These are phyloP conservation scores for Drosophila parvula DNA, from an alignment of 1,140 invertebrate species.

Conservation along the genomic window DNA sequence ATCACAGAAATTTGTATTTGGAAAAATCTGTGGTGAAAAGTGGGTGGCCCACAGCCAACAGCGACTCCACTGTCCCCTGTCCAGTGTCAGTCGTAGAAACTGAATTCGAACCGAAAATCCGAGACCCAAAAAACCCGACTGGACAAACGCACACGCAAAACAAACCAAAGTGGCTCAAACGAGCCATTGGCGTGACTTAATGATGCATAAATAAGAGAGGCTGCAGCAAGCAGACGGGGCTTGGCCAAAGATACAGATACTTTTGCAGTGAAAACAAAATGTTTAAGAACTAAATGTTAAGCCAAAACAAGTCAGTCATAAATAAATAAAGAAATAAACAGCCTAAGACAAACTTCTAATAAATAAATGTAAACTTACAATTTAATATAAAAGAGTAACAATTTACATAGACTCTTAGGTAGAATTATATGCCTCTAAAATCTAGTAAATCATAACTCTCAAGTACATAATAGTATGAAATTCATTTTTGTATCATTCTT, in stretches of 20 bases:
- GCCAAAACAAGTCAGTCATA: background rate
- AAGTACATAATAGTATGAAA: too few relatives aligned
- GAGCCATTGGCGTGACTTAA: conserved; percentile 80
- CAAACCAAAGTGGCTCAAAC: conserved; percentile 57
- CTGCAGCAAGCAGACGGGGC: conserved; percentile 23
- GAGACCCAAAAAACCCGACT: conserved; percentile 10
- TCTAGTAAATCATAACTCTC: too few relatives aligned
- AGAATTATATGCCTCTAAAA: too few relatives aligned
- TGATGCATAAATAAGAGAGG: conserved; percentile 72
- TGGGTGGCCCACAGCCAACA: conserved; percentile 72
- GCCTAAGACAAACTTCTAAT: rapidly evolving
- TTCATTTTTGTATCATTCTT: too few relatives aligned
- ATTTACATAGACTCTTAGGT: too few relatives aligned
- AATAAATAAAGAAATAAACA: background rate
- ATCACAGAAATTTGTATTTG: conserved; percentile 42
- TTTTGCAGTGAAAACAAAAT: background rate
- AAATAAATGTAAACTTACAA: too few relatives aligned
- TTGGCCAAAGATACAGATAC: conserved; percentile 24
- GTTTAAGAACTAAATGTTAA: background rate
- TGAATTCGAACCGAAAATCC: conserved; percentile 29
- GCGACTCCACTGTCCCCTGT: conserved; percentile 36
- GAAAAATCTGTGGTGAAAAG: conserved; percentile 55
- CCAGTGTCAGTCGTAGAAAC: conserved; percentile 40
- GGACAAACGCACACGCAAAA: conserved; percentile 35
- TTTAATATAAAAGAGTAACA: too few relatives aligned